A percentile compares a stretch with the other conserved stretches of the same genome.
Evolutionary conservation across 2,113 vertebrate species (phyloP).

Genomic region (Accipiter virgatus): DNA sequence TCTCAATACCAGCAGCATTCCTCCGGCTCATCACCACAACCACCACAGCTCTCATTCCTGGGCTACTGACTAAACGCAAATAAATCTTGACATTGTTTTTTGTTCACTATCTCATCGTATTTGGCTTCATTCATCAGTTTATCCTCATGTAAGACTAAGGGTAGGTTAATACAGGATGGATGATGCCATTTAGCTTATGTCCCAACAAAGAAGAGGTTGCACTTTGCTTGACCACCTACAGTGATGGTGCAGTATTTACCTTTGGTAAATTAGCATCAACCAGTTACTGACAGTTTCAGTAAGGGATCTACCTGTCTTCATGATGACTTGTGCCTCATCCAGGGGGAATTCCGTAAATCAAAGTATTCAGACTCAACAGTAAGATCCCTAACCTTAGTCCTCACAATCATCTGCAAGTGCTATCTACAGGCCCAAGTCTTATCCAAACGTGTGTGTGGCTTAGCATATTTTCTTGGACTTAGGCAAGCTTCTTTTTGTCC

Average conservation of each 20-base stretch:
- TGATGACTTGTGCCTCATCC: neutral
- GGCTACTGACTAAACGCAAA: constrained; percentile 19
- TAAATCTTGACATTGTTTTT: constrained; percentile 32
- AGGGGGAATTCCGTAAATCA: neutral
- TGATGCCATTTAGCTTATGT: neutral
- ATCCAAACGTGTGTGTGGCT: neutral
- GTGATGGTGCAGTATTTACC: neutral
- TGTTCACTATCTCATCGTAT: neutral
- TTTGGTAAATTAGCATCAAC: neutral
- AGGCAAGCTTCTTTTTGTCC: neutral
- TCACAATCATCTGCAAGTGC: neutral
- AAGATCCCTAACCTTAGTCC: neutral
- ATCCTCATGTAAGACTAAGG: neutral
- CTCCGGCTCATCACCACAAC: constrained; percentile 2
- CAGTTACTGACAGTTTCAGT: neutral
- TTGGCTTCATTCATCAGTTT: neutral
- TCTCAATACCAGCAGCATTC: constrained; percentile 54
- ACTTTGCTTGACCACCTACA: neutral
- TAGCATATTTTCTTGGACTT: neutral
- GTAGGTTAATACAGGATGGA: neutral
- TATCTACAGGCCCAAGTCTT: neutral
- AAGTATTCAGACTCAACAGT: neutral
- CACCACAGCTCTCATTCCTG: constrained; percentile 35
- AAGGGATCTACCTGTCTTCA: neutral
- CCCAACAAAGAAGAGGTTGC: neutral